Evolutionary conservation across 2,888 invertebrate genomes (phyloP).

Genomic region (Trichogramma evanescens): DNA sequence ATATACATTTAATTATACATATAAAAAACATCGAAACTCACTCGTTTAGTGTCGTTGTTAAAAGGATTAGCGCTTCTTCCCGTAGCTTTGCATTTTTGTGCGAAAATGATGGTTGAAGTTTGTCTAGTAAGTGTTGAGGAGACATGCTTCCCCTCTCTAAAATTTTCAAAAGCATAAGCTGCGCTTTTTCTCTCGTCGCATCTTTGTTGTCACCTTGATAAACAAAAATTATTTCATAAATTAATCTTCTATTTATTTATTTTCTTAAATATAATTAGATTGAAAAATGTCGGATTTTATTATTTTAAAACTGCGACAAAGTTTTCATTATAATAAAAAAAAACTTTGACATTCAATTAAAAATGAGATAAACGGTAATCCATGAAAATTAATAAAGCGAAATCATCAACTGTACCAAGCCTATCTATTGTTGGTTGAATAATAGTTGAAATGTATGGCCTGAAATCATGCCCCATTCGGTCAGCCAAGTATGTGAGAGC

Average conservation of each 20-base stretch:
- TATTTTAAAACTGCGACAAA: background rate
- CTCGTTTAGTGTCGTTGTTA: conserved; percentile 77
- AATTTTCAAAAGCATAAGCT: conserved; percentile 63
- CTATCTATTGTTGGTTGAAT: conserved; percentile 78
- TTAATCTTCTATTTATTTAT: background rate
- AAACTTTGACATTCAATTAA: background rate
- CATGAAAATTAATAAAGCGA: background rate
- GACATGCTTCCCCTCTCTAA: conserved; percentile 65
- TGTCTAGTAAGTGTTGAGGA: conserved; percentile 67
- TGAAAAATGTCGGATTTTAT: background rate
- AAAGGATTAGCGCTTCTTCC: conserved; percentile 78
- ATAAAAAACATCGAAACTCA: conserved; percentile 36
- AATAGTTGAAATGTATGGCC: conserved; percentile 75
- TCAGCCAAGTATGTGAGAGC: conserved; percentile 79
- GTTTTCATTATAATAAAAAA: conserved; percentile 1
- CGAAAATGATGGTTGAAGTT: conserved; percentile 62
- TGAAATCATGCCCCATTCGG: conserved; percentile 80
- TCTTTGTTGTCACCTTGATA: conserved; percentile 57
- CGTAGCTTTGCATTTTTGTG: conserved; percentile 91
- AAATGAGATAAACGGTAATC: background rate
- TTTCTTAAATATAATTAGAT: background rate
- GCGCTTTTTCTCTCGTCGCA: conserved; percentile 66
- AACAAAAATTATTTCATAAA: background rate
- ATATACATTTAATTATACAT: background rate
- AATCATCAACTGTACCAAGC: conserved; percentile 45